A percentile compares a stretch with the other conserved stretches of the same genome.
Evolutionary conservation across 2,113 vertebrate genomes (phyloP).

Genomic region (Phylloscopus trochilus): DNA sequence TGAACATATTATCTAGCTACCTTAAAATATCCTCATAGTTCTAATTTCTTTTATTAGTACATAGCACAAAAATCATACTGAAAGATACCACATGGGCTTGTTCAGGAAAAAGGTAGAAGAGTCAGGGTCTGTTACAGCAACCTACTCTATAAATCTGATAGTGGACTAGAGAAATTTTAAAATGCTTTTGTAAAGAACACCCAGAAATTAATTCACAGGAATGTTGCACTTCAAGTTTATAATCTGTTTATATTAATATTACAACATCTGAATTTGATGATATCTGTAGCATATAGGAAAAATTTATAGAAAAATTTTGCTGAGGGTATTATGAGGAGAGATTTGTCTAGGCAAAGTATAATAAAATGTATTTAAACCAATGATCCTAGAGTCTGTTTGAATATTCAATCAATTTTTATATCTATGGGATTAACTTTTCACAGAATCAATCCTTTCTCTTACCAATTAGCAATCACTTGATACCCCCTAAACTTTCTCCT

Average conservation of each 20-base stretch:
- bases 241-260: background rate
- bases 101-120: background rate
- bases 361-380: background rate
- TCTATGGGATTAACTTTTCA: background rate
- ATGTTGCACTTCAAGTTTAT: background rate
- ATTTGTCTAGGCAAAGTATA: background rate
- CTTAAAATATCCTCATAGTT: background rate
- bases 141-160: background rate
- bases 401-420: background rate
- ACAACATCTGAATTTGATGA: background rate
- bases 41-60: background rate
- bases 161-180: background rate
- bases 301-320: background rate
- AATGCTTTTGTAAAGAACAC: background rate
- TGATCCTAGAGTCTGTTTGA: background rate
- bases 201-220: background rate
- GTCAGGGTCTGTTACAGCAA: background rate
- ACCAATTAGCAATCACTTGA: background rate
- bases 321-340: background rate
- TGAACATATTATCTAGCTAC: background rate
- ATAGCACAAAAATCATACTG: background rate
- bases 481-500: fast-evolving
- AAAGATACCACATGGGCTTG: background rate
- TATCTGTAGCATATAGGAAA: background rate
- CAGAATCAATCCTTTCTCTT: background rate